Base-by-base conservation (phyloP, 2,797 vertebrate genomes). In the Notoglanidium macrostoma region DNA sequence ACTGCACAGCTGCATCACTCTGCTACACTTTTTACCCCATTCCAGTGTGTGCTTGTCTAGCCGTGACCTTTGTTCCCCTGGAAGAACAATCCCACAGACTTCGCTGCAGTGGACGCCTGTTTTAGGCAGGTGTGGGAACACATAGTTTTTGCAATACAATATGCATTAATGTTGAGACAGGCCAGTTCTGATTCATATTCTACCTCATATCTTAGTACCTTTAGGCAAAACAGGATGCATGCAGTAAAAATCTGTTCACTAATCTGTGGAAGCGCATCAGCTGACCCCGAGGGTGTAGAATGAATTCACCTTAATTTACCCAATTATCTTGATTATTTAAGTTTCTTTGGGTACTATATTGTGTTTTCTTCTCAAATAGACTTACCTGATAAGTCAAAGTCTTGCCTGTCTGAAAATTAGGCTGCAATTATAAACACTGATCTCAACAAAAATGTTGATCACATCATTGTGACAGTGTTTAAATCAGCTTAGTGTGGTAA, bases 111-210 rank as follows among this genome's bases (percentile, higher is more conserved):
- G 40, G 40, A 40, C 40, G 40, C 40, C 40, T 40, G 40, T 40
- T 40, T 40, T 40, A 40, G 40, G 40, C 40, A 40, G 40, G 40
- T 40, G 40, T 40, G 40, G 40, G 40, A 40, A 40, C 40, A 40
- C 9, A 7, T 83, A 23, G 32, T 29, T 68, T 23, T 23, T 68
- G 32, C 63, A 35, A 70, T 35, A 35, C 32, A 35, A 54, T 51
- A 32, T 32, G 26, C 63, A 68, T 83, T 63, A 81, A 44, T 63
- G 57, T 81, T 63, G 40, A 65, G 63, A 74, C 63, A 84, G 70
- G 59, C 40, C 73, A 78, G 82, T 59, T 57, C 61, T 54, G 46
- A 68, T 68, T 67, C 44, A 83, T 83, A 67, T 68, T 80, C 21
- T 70, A 35, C 46, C 19, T 51, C 6, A 23, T 4, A 83, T 68